Conservation (phyloP, 2,797 vertebrate species). For the Meriones psammophilus region DNA sequence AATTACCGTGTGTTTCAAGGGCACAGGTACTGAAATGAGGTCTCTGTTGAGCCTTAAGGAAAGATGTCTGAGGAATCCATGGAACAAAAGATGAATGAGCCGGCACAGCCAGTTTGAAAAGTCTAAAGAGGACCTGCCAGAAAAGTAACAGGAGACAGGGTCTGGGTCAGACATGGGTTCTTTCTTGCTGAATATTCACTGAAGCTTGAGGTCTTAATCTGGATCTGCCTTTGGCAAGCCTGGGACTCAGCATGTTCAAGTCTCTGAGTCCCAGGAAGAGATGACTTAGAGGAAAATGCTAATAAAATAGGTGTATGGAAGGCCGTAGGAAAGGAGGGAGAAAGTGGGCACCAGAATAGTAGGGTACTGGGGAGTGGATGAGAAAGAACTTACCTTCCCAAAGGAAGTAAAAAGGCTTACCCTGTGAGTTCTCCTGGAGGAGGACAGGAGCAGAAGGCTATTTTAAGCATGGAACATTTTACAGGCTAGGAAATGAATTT, state of each 20-base stretch:
- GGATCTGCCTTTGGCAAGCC: neutral
- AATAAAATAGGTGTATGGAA: slow-evolving; percentile 40
- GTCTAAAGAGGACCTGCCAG: neutral
- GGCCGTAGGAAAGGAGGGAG: neutral
- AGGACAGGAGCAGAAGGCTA: neutral
- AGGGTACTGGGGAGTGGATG: accelerated
- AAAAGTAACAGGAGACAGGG: neutral
- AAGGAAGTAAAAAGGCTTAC: neutral
- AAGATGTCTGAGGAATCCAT: neutral
- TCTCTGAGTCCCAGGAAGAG: neutral
- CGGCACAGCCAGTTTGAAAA: neutral
- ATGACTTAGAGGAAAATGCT: neutral
- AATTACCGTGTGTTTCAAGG: neutral
- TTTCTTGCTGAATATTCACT: neutral
- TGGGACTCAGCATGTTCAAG: neutral
- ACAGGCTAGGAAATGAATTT: neutral
- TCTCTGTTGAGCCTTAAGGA: neutral
- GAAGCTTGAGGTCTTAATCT: neutral
- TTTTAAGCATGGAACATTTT: neutral
- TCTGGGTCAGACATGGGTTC: neutral
- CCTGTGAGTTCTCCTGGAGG: neutral
- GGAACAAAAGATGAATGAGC: neutral
- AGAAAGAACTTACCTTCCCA: neutral
- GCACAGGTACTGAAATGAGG: neutral
- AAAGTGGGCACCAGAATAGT: neutral